These are phyloP conservation scores for Spodoptera littoralis DNA, from an alignment of 2,888 invertebrate genomes.

Conservation along the genomic window DNA sequence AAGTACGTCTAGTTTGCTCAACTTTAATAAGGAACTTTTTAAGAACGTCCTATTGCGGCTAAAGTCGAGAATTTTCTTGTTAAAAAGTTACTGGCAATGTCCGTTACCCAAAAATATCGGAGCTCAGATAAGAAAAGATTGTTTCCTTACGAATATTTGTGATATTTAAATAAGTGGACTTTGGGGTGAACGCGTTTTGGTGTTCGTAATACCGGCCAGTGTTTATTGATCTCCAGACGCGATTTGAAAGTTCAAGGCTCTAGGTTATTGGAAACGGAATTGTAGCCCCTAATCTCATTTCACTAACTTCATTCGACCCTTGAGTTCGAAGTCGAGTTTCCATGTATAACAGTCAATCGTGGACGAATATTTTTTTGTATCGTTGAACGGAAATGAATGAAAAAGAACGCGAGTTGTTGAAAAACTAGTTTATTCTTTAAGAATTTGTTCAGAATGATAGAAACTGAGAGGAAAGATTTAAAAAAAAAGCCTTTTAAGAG, in stretches of 20 bases:
- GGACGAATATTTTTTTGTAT: conserved; percentile 16
- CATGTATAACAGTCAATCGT: conserved; percentile 1
- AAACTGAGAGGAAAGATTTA: too few relatives aligned
- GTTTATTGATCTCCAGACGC: conserved; percentile 33
- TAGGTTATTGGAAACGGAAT: conserved; percentile 21
- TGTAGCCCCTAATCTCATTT: conserved; percentile 30
- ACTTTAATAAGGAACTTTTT: conserved; percentile 16
- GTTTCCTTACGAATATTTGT: conserved; percentile 10
- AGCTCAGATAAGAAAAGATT: conserved; percentile 2
- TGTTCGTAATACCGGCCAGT: conserved; percentile 20
- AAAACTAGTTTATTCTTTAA: too few relatives aligned
- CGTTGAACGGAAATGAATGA: conserved; percentile 1
- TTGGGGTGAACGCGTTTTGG: not conserved
- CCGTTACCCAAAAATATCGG: conserved; percentile 2
- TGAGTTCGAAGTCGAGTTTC: not conserved
- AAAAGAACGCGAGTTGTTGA: not conserved
- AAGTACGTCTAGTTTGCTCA: not conserved
- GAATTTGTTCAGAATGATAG: too few relatives aligned
- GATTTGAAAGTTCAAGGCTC: conserved; percentile 31
- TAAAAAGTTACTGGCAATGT: conserved; percentile 16
- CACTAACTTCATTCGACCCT: conserved; percentile 22
- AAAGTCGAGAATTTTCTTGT: conserved; percentile 12
- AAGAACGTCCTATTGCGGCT: conserved; percentile 18
- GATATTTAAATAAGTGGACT: not conserved
- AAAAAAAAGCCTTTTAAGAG: too few relatives aligned